A percentile compares a stretch with the other conserved stretches of the same genome.
phyloP scores from a whole-genome alignment of 2,113 vertebrate genomes.

The Tangachromis dhanisi region DNA sequence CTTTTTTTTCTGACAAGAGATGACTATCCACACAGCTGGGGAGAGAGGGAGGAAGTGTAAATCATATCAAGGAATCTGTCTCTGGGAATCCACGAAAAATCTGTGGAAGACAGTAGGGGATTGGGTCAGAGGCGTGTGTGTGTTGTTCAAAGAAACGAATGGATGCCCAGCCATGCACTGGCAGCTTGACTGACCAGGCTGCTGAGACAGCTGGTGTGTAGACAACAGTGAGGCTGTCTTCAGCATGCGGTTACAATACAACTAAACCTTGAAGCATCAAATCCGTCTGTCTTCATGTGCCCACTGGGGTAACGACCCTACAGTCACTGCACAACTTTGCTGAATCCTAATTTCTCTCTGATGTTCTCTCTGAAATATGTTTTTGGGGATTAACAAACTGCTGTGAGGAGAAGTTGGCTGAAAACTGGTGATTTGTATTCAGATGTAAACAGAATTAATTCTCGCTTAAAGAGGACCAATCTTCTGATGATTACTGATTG shows the following conservation, averaged over 20 bases:
- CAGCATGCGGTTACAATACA: background rate
- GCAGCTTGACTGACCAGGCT: slow-evolving; percentile 19
- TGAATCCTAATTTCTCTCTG: background rate
- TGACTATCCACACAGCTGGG: slow-evolving; percentile 32
- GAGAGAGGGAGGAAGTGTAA: slow-evolving; percentile 19
- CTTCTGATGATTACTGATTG: background rate
- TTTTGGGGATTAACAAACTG: background rate
- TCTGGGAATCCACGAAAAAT: background rate
- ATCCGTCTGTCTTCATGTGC: slow-evolving; percentile 20
- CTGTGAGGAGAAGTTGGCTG: background rate
- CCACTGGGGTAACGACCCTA: background rate
- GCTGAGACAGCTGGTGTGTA: slow-evolving; percentile 37
- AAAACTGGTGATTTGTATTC: background rate
- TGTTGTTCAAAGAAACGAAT: background rate
- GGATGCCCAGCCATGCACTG: background rate
- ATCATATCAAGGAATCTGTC: slow-evolving; percentile 34
- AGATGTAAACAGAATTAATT: background rate
- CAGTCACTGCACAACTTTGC: background rate
- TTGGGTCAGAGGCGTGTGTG: background rate
- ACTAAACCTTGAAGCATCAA: slow-evolving; percentile 16
- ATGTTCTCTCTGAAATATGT: background rate
- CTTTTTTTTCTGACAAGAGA: background rate
- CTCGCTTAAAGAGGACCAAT: background rate
- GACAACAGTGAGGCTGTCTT: slow-evolving; percentile 28
- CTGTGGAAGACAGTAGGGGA: background rate